Evolutionary conservation across 2,113 vertebrate genomes (phyloP).

Genomic region (Passer montanus): DNA sequence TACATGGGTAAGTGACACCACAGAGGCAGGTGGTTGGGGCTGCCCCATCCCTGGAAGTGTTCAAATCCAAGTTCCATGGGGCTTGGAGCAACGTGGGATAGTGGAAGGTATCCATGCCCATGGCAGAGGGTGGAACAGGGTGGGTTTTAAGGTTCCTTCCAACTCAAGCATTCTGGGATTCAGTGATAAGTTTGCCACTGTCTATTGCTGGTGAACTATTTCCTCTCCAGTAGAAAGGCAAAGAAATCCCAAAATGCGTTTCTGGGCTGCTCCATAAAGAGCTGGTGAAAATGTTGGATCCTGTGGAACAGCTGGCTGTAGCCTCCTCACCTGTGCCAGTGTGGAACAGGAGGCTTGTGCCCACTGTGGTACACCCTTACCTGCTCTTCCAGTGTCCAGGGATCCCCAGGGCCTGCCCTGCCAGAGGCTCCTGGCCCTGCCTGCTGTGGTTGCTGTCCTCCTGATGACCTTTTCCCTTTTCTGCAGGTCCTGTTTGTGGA

Average conservation of each 20-base stretch:
- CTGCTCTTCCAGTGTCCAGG: neutral
- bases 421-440: neutral
- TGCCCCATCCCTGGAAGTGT: neutral
- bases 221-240: neutral
- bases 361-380: fast-evolving
- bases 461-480: neutral
- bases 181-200: neutral
- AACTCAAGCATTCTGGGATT: neutral
- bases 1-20: fast-evolving
- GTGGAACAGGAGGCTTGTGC: neutral
- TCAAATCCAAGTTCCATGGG: neutral
- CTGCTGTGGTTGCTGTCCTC: neutral
- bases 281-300: neutral
- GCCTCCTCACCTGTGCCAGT: neutral
- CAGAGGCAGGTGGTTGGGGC: neutral
- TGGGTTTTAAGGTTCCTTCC: neutral
- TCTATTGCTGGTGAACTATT: neutral
- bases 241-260: neutral
- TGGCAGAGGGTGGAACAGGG: neutral
- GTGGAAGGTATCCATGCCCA: neutral
- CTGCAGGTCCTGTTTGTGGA: slow-evolving; percentile 88
- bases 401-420: neutral
- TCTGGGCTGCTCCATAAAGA: neutral
- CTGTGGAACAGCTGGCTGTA: neutral
- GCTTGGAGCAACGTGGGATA: neutral